phyloP scores from a whole-genome alignment of 35 echinoderm and acorn worm species.

The Lytechinus pictus region DNA sequence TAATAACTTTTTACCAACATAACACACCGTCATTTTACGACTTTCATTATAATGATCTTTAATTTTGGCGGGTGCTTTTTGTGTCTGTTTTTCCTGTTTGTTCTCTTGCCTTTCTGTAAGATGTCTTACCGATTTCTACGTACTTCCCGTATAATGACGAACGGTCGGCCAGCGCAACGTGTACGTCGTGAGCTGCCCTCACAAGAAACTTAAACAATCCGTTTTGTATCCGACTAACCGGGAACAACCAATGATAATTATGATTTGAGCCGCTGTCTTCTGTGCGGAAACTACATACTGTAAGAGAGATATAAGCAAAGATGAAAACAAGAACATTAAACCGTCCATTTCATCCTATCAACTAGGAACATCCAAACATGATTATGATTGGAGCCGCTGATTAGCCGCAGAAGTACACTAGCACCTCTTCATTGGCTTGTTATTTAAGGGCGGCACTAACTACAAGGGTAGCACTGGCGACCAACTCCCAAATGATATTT shows the following conservation, averaged over 20 bases:
- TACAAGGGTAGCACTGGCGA: too few species aligned
- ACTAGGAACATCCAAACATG: too few species aligned
- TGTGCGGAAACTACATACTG: slow-evolving; percentile 4
- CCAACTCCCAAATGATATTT: too few species aligned
- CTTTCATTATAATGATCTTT: background rate
- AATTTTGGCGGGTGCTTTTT: background rate
- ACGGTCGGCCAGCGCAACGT: background rate
- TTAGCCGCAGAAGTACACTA: too few species aligned
- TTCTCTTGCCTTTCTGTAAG: too few species aligned
- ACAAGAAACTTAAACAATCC: slow-evolving; percentile 1
- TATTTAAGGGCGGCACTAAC: too few species aligned
- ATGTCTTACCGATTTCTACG: background rate
- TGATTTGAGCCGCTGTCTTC: background rate
- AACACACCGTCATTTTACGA: too few species aligned
- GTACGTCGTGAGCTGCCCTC: background rate
- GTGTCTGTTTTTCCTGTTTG: background rate
- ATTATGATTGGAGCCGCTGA: too few species aligned
- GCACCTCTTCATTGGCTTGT: too few species aligned
- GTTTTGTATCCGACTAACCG: background rate
- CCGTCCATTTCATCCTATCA: too few species aligned
- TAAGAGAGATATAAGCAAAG: background rate
- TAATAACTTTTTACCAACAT: too few species aligned
- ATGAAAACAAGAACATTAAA: too few species aligned
- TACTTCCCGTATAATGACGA: background rate
- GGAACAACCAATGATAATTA: background rate